These are phyloP conservation scores for Tiaroga cobitis DNA, from an alignment of 2,797 vertebrate genomes.

Conservation along the genomic window DNA sequence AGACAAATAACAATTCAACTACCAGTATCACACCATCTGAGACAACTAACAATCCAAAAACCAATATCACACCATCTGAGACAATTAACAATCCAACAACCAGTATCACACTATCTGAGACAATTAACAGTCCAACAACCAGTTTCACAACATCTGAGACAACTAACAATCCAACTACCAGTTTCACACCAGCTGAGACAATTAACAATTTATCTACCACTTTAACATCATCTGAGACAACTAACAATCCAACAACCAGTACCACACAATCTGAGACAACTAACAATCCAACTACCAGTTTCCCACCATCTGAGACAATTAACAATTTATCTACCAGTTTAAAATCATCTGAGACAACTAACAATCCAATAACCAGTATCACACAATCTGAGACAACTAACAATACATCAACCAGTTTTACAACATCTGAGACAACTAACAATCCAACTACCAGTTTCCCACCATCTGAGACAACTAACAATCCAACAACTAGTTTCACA, in stretches of 20 bases:
- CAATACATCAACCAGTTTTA: background rate
- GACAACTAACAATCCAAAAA: no score
- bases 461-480: background rate
- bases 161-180: no score
- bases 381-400: rapidly evolving
- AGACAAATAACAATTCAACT: no score
- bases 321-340: background rate
- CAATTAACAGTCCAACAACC: no score
- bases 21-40: no score
- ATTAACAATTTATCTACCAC: no score
- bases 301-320: background rate
- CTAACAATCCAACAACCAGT: background rate
- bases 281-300: background rate
- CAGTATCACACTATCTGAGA: no score
- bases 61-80: no score
- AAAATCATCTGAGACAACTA: rapidly evolving
- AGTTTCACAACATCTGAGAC: no score
- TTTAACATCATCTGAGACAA: no score
- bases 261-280: rapidly evolving
- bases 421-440: rapidly evolving
- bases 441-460: background rate
- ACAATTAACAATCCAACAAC: no score
- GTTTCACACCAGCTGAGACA: no score
- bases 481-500: background rate
- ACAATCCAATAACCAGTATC: background rate